Conservation (phyloP, 2,888 invertebrate genomes). For the Peribatodes rhomboidaria region DNA sequence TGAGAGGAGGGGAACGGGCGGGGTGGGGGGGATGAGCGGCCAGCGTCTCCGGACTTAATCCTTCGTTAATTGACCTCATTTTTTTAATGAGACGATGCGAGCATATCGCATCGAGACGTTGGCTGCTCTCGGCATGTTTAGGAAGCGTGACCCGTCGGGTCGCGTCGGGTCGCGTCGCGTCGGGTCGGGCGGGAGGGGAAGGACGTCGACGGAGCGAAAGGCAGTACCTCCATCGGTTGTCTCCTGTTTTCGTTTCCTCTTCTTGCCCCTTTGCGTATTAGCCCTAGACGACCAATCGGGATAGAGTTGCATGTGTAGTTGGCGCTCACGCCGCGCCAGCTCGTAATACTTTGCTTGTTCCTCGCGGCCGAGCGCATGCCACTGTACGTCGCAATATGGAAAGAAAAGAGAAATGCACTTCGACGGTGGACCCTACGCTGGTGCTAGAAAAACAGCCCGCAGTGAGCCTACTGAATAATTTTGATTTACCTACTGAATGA, state of each 20-base stretch:
- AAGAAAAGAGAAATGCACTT: conserved; percentile 86
- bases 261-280: conserved; percentile 99
- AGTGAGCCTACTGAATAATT: conserved; percentile 78
- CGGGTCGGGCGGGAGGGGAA: conserved; percentile 30
- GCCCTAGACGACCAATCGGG: conserved; percentile 99
- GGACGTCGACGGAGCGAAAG: conserved; percentile 80
- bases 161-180: conserved; percentile 40
- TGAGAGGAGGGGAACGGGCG: conserved; percentile 46
- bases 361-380: conserved; percentile 99
- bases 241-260: conserved; percentile 99
- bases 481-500: conserved; percentile 78
- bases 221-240: conserved; percentile 98
- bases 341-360: conserved; percentile 99
- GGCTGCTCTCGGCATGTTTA: conserved; percentile 63
- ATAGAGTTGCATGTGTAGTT: conserved; percentile 99
- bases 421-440: conserved; percentile 83
- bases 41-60: conserved; percentile 78
- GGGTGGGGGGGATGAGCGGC: conserved; percentile 62
- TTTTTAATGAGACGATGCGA: conserved; percentile 71
- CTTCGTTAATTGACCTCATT: conserved; percentile 82
- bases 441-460: conserved; percentile 91
- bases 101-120: conserved; percentile 63
- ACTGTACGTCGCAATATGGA: conserved; percentile 90
- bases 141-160: conserved; percentile 63
- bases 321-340: conserved; percentile 98